These are phyloP conservation scores for Chymomyza procnemis DNA, from an alignment of 2,888 invertebrate species.

Conservation along the genomic window DNA sequence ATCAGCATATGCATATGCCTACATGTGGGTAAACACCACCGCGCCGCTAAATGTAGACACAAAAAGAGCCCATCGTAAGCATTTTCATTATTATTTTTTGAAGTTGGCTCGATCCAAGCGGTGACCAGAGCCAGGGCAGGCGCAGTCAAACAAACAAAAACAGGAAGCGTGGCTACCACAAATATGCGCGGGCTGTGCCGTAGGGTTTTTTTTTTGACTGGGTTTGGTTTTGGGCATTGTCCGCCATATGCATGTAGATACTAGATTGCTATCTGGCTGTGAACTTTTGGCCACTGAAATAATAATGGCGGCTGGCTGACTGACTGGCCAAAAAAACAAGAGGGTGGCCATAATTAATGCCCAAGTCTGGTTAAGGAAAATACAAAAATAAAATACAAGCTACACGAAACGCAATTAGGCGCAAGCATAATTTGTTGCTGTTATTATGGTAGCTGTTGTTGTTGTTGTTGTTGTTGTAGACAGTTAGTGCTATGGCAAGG, in stretches of 20 bases:
- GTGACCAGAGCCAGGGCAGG: conserved; percentile 19
- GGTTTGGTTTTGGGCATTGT: conserved; percentile 42
- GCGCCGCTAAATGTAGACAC: conserved; percentile 59
- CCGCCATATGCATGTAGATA: conserved; percentile 67
- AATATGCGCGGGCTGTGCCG: conserved; percentile 59
- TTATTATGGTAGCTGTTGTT: conserved; percentile 5
- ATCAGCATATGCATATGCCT: conserved; percentile 63
- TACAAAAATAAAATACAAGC: conserved; percentile 33
- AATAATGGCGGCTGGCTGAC: conserved; percentile 42
- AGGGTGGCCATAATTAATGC: conserved; percentile 69
- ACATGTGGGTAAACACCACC: conserved; percentile 75
- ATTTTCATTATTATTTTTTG: not conserved
- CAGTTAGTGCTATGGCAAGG: conserved; percentile 4
- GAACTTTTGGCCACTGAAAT: conserved; percentile 46
- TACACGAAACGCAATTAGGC: conserved; percentile 70
- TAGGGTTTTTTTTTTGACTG: conserved; percentile 23
- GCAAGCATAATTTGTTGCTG: conserved; percentile 59
- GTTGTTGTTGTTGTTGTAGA: conserved; percentile 10
- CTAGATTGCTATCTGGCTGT: conserved; percentile 62
- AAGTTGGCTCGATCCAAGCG: not conserved
- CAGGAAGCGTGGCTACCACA: conserved; percentile 73
- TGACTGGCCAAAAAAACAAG: conserved; percentile 19
- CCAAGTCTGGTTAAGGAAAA: conserved; percentile 37
- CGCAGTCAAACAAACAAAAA: conserved; percentile 62
- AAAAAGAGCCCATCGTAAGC: conserved; percentile 41